phyloP scores from a whole-genome alignment of 2,113 vertebrate genomes.

The Pseudopodoces humilis region DNA sequence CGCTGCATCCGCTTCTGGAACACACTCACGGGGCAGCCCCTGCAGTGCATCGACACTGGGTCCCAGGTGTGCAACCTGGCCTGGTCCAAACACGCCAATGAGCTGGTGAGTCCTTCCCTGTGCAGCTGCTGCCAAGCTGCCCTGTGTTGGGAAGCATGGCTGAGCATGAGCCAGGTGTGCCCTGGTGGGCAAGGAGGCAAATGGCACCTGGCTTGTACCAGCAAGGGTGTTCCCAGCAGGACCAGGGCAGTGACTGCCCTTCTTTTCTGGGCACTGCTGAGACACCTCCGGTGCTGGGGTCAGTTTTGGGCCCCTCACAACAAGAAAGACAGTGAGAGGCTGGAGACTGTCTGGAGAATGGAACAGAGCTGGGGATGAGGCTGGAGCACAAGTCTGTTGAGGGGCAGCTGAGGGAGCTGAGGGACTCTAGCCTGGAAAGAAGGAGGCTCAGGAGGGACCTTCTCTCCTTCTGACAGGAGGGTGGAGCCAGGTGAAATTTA shows the following conservation, averaged over 20 bases:
- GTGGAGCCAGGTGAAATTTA: background rate
- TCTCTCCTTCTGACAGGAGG: background rate
- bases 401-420: background rate
- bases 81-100: constrained; percentile 98
- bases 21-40: constrained; percentile 92
- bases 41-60: constrained; percentile 96
- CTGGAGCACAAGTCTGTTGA: background rate
- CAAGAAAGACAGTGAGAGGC: background rate
- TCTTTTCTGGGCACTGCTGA: background rate
- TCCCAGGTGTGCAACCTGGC: constrained; percentile 98
- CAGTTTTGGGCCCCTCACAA: background rate
- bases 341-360: background rate
- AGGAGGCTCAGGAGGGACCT: background rate
- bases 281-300: background rate
- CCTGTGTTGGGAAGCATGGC: fast-evolving
- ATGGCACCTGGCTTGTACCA: background rate
- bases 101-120: constrained; percentile 80
- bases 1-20: constrained; percentile 99
- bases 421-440: background rate
- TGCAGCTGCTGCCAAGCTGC: background rate
- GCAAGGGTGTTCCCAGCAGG: background rate
- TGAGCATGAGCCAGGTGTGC: background rate
- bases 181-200: background rate
- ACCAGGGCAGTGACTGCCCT: background rate
- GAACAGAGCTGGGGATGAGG: background rate